Conservation (phyloP, 2,113 vertebrate species). For the Coptodon rendalli region DNA sequence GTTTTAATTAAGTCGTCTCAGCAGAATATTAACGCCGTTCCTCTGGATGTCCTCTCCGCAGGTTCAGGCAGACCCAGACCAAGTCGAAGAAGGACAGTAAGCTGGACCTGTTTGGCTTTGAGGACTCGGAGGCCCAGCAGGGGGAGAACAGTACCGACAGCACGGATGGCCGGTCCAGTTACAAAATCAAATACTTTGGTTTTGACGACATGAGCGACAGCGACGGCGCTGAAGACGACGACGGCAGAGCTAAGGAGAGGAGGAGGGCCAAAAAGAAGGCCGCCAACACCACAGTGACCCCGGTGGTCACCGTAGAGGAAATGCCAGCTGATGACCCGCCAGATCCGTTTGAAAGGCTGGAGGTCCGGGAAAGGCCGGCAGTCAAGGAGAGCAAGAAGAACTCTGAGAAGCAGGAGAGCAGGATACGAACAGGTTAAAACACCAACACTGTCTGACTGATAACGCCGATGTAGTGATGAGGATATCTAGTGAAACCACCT, state of each 20-base stretch:
- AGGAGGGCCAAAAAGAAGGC: constrained; percentile 69
- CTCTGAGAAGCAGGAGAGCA: background rate
- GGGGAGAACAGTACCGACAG: constrained; percentile 66
- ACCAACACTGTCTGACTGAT: background rate
- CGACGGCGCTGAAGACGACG: constrained; percentile 78
- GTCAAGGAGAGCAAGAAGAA: constrained; percentile 29
- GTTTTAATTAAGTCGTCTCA: background rate
- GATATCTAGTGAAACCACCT: background rate
- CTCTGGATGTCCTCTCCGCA: background rate
- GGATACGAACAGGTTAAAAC: constrained; percentile 29
- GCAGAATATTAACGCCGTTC: background rate
- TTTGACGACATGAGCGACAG: constrained; percentile 96
- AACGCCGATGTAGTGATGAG: background rate
- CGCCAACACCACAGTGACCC: constrained; percentile 54
- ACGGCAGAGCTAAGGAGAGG: constrained; percentile 13
- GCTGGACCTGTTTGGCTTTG: constrained; percentile 90
- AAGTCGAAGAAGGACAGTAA: constrained; percentile 91
- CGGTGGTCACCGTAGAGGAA: constrained; percentile 48
- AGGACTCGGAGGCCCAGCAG: constrained; percentile 77
- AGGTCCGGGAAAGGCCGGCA: background rate
- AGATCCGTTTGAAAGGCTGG: constrained; percentile 43
- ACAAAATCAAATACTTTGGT: constrained; percentile 98
- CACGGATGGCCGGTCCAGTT: constrained; percentile 80
- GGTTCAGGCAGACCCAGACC: constrained; percentile 80
- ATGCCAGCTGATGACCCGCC: constrained; percentile 19